phyloP scores from a whole-genome alignment of 2,113 vertebrate species.

The Apaloderma vittatum region DNA sequence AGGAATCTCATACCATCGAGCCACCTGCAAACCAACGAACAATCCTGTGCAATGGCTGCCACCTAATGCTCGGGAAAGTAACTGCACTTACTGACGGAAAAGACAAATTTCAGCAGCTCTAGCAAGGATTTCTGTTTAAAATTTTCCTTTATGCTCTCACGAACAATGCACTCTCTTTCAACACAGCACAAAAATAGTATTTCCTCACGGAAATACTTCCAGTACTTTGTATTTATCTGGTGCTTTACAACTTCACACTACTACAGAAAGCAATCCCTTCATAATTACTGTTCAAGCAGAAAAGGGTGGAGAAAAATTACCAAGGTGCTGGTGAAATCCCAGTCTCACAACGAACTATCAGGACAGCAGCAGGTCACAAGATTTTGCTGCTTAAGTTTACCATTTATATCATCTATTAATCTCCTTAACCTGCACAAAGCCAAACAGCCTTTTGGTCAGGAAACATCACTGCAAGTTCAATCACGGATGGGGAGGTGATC shows the following conservation, averaged over 20 bases:
- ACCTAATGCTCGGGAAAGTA: neutral
- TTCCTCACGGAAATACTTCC: neutral
- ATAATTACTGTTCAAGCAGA: neutral
- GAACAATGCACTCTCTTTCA: neutral
- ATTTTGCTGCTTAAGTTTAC: neutral
- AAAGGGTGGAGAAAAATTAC: neutral
- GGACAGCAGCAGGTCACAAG: neutral
- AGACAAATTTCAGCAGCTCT: accelerated
- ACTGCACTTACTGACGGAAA: neutral
- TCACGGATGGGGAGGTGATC: neutral
- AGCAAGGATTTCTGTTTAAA: neutral
- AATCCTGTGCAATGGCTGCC: neutral
- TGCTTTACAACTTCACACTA: neutral
- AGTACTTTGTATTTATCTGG: neutral
- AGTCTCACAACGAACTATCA: neutral
- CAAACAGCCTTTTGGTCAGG: neutral
- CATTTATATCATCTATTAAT: neutral
- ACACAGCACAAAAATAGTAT: neutral
- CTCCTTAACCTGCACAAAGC: neutral
- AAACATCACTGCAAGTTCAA: neutral
- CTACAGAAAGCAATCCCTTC: neutral
- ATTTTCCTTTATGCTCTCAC: neutral
- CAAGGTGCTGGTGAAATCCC: neutral
- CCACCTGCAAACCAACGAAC: neutral
- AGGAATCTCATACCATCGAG: neutral